Conservation (phyloP, 2,888 invertebrate species). For the Melinaea menophilus region DNA sequence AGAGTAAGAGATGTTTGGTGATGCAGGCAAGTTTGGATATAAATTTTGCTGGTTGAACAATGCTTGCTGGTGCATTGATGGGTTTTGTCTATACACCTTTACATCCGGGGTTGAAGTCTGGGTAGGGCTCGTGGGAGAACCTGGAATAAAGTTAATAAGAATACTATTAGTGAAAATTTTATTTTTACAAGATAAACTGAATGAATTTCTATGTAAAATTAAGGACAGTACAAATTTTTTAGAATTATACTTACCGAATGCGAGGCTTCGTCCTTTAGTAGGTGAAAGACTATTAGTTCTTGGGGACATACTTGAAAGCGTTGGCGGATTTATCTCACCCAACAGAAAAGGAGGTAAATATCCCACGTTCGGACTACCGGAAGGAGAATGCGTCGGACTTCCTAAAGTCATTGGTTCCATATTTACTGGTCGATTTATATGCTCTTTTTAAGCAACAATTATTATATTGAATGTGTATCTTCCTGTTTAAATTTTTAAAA, state of each 20-base stretch:
- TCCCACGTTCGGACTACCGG: conserved; percentile 80
- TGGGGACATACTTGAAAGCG: conserved; percentile 54
- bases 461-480: background rate
- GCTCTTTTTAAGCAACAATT: background rate
- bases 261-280: conserved; percentile 74
- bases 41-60: conserved; percentile 65
- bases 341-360: conserved; percentile 88
- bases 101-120: conserved; percentile 70
- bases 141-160: conserved; percentile 38
- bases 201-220: background rate
- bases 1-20: conserved; percentile 64
- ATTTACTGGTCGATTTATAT: conserved; percentile 33
- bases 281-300: conserved; percentile 79
- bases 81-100: conserved; percentile 68
- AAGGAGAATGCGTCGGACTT: conserved; percentile 85
- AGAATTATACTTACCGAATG: conserved; percentile 73
- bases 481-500: conserved; percentile 4
- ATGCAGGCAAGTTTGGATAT: conserved; percentile 49
- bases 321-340: conserved; percentile 82
- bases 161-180: background rate
- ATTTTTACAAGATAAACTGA: background rate
- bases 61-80: conserved; percentile 71
- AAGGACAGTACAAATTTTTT: background rate
- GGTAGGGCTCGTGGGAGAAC: conserved; percentile 67
- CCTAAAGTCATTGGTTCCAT: conserved; percentile 93